Base-by-base conservation (phyloP, 2,797 vertebrate species). In the Enteromius thamalakanensis region DNA sequence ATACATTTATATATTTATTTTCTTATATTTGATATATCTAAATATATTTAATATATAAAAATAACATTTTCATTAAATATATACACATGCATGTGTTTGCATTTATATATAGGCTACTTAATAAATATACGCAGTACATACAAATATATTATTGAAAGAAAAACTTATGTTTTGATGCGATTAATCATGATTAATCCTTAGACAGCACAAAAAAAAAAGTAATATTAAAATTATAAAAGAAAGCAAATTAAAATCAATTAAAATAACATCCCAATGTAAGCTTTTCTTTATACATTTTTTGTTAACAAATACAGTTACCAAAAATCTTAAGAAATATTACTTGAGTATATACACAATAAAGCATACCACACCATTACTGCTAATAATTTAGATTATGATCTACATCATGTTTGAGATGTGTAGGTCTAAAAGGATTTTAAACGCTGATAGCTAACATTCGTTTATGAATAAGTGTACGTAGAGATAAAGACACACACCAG, bases 401-500 rank as follows among this genome's bases (percentile, higher is more conserved):
- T 64, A 64, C 32, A 64, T 32, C 14, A 62, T 6, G 12, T 15
- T 62, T 0, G 6, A 62, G 60, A 29, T n/a, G 29, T 53, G 19
- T 21, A 71, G 17, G 26, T 37, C 11, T 76, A 15, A 40, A 58
- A 34, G 11, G 19, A 32, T 21, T 8, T 12, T 45, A 15, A 47
- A 71, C 10, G 14, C 23, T 23, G 4, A 14, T n/a, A 15, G 37
- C 37, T 62, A 3, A 62, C 23, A 15, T 60, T 60, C 15, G 62
- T 15, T 55, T 23, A 67, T 0, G 17, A 80, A 45, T 8, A 37
- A 17, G 26, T 23, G 21, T 14, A 19, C 76, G 6, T 14, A 21
- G 40, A 8, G 6, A 10, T 45, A 0, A n/a, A 34, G 58, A 90
- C 87, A 86, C 88, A 58, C 91, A 99, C 98, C 97, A 99, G 94